Evolutionary conservation across 2,888 invertebrate species (phyloP).

Genomic region (Epinotia ramella): DNA sequence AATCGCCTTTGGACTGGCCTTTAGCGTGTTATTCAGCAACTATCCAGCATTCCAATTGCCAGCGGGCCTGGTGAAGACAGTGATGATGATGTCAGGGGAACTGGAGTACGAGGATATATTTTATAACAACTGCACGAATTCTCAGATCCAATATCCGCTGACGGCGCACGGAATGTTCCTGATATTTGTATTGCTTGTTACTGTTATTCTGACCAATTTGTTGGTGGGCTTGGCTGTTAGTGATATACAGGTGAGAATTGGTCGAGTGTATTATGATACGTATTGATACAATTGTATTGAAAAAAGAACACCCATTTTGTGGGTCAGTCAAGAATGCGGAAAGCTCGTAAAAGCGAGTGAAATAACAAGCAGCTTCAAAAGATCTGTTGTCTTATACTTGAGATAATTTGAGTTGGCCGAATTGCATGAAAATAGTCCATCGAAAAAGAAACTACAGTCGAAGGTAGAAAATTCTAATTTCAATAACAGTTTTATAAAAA

Average conservation of each 20-base stretch:
- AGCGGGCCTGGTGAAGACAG: slow-evolving; percentile 89
- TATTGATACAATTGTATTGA: no score
- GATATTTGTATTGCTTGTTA: slow-evolving; percentile 91
- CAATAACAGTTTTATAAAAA: no score
- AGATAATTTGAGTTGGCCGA: no score
- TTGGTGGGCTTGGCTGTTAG: slow-evolving; percentile 94
- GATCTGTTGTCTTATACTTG: no score
- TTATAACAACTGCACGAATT: slow-evolving; percentile 82
- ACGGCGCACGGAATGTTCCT: slow-evolving; percentile 92
- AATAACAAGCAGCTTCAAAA: no score
- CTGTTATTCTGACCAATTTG: slow-evolving; percentile 92
- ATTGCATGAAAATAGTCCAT: no score
- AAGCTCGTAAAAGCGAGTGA: no score
- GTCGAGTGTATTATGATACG: neutral
- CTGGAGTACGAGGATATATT: slow-evolving; percentile 94
- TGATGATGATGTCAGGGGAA: slow-evolving; percentile 96
- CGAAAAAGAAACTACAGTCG: no score
- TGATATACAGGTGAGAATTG: slow-evolving; percentile 87
- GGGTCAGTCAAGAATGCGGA: no score
- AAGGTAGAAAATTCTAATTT: no score
- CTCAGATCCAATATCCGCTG: slow-evolving; percentile 87
- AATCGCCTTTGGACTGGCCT: slow-evolving; percentile 92
- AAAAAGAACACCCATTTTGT: no score
- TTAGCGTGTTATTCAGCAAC: slow-evolving; percentile 92
- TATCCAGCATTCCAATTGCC: slow-evolving; percentile 90